Evolutionary conservation across 2,113 vertebrate species (phyloP).

Genomic region (Pelmatolapia mariae): DNA sequence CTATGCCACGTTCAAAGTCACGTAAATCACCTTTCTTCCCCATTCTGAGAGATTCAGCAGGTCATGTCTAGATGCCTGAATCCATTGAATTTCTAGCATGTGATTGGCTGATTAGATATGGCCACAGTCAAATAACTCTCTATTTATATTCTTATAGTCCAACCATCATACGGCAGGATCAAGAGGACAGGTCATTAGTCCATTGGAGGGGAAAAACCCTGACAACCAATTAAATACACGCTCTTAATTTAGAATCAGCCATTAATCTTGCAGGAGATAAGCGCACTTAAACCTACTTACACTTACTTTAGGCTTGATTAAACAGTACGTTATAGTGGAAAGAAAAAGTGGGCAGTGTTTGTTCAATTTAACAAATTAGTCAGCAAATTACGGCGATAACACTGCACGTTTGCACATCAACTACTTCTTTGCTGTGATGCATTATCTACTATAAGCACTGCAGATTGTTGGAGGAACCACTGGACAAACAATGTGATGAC

Average conservation of each 20-base stretch:
- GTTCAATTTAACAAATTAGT: fast-evolving
- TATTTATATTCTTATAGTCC: background rate
- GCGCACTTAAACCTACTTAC: background rate
- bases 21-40: background rate
- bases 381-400: background rate
- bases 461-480: background rate
- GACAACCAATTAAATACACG: background rate
- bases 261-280: background rate
- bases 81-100: background rate
- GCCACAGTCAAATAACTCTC: background rate
- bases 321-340: background rate
- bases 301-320: background rate
- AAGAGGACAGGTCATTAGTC: background rate
- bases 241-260: background rate
- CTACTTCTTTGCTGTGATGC: background rate
- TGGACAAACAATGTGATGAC: background rate
- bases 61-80: background rate
- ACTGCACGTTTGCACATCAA: background rate
- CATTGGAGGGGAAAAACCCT: background rate
- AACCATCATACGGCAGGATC: background rate
- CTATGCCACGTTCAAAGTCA: background rate
- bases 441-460: background rate
- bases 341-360: background rate
- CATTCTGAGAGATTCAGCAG: background rate
- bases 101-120: background rate